Base-by-base conservation (phyloP, 2,888 invertebrate species). In the Parnassius glacialis region DNA sequence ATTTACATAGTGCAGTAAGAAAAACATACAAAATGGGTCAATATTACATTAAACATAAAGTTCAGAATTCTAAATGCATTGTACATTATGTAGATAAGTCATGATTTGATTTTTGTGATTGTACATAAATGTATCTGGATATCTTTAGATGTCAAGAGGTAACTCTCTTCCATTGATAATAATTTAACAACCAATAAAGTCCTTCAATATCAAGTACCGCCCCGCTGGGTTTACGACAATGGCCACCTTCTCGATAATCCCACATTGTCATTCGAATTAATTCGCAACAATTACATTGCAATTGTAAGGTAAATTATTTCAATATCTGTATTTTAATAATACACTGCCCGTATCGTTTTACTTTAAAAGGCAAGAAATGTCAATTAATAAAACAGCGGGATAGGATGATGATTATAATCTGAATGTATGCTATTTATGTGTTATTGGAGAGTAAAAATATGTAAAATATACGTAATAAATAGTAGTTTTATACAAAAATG, bases 221-320 rank as follows among this genome's bases (percentile, higher is more conserved):
- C 64, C 64, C 58, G 67, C 68, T 64, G 69, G 41, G 65, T 48
- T 52, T 55, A 55, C 56, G 62, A 65, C 64, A 64, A 42, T 57
- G 58, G 48, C 59, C 61, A 62, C 61, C 62, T 57, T 65, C 59
- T 65, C 56, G 65, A 64, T 65, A 56, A 57, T 53, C 44, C 45
- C 53, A 53, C 56, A 61, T 48, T 60, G 53, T 63, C 64, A 57
- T 64, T 58, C 60, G 50, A 67, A 65, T 65, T 67, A 65, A 68
- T 65, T 70, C 63, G 20, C 52, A 9, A 59, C 56, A 48, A 59
- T 63, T 63, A 63, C 63, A 43, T 56, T 59, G 63, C 56, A 43
- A 45, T 52, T 62, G 59, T 52, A 20, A 44, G n/a, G 34, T 43
- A 57, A 56, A 57, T 63, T 63, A 63, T 63, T 55, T 55, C 45